A percentile compares a stretch with the other conserved stretches of the same genome.
Evolutionary conservation across 2,797 vertebrate species (phyloP).

Genomic region (Enteromius thamalakanensis): DNA sequence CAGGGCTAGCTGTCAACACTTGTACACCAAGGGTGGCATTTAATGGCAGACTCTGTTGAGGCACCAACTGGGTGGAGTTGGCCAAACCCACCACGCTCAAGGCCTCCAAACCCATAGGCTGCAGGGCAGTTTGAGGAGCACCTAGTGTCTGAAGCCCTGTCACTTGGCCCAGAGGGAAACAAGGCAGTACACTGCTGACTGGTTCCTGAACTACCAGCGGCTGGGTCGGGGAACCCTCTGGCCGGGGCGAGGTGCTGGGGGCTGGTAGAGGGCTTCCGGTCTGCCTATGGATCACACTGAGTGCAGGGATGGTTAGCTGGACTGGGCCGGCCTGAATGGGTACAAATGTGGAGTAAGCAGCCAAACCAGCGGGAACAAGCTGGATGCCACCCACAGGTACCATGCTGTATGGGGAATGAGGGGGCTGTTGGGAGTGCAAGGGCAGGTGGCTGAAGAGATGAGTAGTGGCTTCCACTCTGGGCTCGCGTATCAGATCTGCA

Average conservation of each 20-base stretch:
- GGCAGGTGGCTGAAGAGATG: conserved; percentile 96
- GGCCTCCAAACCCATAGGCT: conserved; percentile 84
- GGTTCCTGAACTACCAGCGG: conserved; percentile 81
- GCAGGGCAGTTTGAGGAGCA: conserved; percentile 74
- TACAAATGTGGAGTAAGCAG: conserved; percentile 93
- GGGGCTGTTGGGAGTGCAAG: conserved; percentile 91
- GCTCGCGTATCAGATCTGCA: conserved; percentile 60
- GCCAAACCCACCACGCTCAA: conserved; percentile 89
- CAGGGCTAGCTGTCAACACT: conserved; percentile 82
- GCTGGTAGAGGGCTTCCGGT: conserved; percentile 73
- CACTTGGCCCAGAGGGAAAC: conserved; percentile 89
- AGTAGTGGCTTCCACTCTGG: conserved; percentile 75
- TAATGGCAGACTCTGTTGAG: conserved; percentile 87
- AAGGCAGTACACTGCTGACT: conserved; percentile 82
- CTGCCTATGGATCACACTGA: conserved; percentile 90
- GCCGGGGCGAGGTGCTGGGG: conserved; percentile 68
- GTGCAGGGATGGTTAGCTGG: conserved; percentile 92
- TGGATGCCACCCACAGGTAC: conserved; percentile 93
- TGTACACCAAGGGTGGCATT: conserved; percentile 89
- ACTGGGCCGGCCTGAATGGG: conserved; percentile 90
- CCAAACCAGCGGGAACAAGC: conserved; percentile 88
- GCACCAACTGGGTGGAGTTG: conserved; percentile 78
- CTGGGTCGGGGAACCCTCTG: conserved; percentile 65
- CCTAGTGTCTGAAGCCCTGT: conserved; percentile 80
- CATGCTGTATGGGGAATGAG: conserved; percentile 86